A percentile compares a stretch with the other conserved stretches of the same genome.
Conservation (phyloP, 2,113 vertebrate genomes). For the Podarcis cretensis region DNA sequence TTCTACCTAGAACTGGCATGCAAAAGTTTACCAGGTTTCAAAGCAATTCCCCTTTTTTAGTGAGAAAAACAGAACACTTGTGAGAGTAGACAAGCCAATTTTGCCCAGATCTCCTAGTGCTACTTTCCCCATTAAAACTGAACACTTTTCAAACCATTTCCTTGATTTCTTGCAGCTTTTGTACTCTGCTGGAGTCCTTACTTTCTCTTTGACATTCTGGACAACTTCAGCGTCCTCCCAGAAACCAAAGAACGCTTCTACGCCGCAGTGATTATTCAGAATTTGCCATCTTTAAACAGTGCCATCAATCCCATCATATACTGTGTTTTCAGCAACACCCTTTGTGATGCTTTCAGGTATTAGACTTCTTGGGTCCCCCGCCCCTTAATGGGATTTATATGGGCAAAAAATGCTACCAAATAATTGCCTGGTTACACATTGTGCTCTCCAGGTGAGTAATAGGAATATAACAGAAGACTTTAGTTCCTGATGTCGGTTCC, state of each 20-base stretch:
- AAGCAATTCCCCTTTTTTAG: neutral
- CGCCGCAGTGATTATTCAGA: constrained; percentile 81
- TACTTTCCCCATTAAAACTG: constrained; percentile 1
- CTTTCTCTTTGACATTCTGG: constrained; percentile 83
- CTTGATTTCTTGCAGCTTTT: constrained; percentile 63
- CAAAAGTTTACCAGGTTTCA: neutral
- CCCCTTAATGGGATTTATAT: neutral
- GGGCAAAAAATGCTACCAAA: neutral
- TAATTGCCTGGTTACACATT: neutral
- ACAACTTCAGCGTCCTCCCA: constrained; percentile 82
- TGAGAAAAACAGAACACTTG: neutral
- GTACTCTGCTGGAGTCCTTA: constrained; percentile 82
- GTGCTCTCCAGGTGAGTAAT: neutral
- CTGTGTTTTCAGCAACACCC: constrained; percentile 73
- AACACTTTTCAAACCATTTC: constrained; percentile 15
- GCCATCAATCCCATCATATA: constrained; percentile 82
- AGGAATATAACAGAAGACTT: too few species aligned
- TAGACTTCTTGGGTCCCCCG: neutral
- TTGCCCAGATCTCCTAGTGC: constrained; percentile 22
- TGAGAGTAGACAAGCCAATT: neutral
- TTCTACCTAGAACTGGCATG: neutral
- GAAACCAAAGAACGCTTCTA: constrained; percentile 78
- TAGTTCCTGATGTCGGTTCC: too few species aligned
- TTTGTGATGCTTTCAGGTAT: constrained; percentile 69
- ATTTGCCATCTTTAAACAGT: constrained; percentile 80